Evolutionary conservation across 2,888 invertebrate genomes (phyloP), one percentile per base, ranked within the genome.

Genomic region (Mesochorus sp.): DNA sequence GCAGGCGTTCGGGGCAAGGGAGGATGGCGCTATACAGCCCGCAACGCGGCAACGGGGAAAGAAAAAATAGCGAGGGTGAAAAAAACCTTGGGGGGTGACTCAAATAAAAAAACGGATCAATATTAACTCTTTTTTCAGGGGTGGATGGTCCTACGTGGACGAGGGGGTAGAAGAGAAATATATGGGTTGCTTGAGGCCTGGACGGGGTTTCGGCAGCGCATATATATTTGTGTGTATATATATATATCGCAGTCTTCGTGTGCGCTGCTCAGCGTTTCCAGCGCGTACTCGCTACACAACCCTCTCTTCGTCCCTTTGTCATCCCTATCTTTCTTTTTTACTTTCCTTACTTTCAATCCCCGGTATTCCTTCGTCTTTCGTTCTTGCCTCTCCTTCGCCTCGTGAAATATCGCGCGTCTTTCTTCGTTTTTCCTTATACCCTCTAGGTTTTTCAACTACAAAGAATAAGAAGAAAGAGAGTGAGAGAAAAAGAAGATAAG

Each of bases 81-180:
- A 92, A 93, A 92, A 93, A 92, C 92, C 92, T 71, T 91, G 92
- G 92, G 92, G 93, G 92, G 93, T 93, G 93, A 93, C 93, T 93
- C 93, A 92, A 93, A 93, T 93, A 93, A 93, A 93, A 91, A 93
- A 93, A 92, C 93, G 93, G 93, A 94, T 94, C 94, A 93, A 94
- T 94, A 93, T 94, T 94, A 94, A 94, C 94, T 94, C 94, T 94
- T 94, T 94, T 92, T 92, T 92, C 92, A 85, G 86, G 88, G 87
- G 88, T 86, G 83, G 87, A 88, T 86, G 87, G 85, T 85, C 85
- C 85, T 79, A 72, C 80, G 70, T 83, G 68, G 82, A 28, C 1
- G 59, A 49, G 59, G 70, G 49, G 70, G 17, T 12, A 24, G 19
- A n/a, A 61, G 62, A 62, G 62, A 37, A 2, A 2, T 49, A 64